Conservation (phyloP, 2,888 invertebrate genomes). For the Himalopsyche tibetana region DNA sequence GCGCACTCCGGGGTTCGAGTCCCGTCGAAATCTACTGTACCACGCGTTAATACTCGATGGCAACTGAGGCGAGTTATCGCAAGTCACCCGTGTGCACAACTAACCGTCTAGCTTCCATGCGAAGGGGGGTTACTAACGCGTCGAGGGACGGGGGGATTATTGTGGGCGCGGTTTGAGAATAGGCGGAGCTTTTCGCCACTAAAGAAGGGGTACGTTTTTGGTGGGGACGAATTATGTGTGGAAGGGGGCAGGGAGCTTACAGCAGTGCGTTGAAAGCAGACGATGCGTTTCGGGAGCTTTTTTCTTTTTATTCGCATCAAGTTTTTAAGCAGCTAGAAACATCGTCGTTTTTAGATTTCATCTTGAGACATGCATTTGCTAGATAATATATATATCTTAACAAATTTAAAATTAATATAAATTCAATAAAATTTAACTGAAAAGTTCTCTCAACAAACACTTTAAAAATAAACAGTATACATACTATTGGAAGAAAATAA, state of each 20-base stretch:
- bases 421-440: too few species aligned
- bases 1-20: constrained; percentile 57
- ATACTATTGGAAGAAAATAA: too few species aligned
- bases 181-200: constrained; percentile 70
- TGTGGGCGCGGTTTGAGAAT: constrained; percentile 66
- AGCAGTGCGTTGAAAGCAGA: constrained; percentile 7
- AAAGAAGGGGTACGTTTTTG: constrained; percentile 69
- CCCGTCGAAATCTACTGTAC: constrained; percentile 62
- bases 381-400: too few species aligned
- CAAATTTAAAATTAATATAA: too few species aligned
- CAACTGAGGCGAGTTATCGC: constrained; percentile 76
- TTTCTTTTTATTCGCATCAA: background rate
- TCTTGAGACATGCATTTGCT: too few species aligned
- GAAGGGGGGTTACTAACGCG: constrained; percentile 69
- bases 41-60: constrained; percentile 69
- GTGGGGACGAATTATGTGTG: constrained; percentile 65
- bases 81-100: constrained; percentile 78
- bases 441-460: too few species aligned
- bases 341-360: too few species aligned
- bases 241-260: constrained; percentile 25
- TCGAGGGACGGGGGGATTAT: constrained; percentile 70
- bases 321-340: background rate
- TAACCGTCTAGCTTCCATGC: constrained; percentile 63
- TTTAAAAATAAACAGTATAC: too few species aligned
- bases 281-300: constrained; percentile 31